Evolutionary conservation across 92 coral and sea anemone species (phyloP).

Genomic region (Plumapathes pennacea): DNA sequence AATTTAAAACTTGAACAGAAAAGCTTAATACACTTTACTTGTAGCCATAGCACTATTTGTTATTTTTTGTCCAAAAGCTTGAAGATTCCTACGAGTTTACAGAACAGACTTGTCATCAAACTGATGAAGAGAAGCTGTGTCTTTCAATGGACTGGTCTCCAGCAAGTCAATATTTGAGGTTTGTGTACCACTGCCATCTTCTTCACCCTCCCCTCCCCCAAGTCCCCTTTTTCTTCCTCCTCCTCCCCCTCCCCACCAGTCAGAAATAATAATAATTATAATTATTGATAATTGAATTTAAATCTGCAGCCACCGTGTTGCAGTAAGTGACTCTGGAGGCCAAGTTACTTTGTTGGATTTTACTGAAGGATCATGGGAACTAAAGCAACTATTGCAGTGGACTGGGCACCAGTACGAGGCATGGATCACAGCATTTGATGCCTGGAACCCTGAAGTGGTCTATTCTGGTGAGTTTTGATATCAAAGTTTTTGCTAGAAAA

Average conservation of each 20-base stretch:
- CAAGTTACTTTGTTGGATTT: conserved; percentile 58
- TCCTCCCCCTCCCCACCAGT: background rate
- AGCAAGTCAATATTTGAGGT: conserved; percentile 5
- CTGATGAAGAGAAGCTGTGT: conserved; percentile 66
- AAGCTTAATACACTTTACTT: too few relatives aligned
- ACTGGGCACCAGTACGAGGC: conserved; percentile 91
- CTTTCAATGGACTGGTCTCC: conserved; percentile 91
- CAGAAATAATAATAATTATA: background rate
- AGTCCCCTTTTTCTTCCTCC: background rate
- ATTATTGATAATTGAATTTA: background rate
- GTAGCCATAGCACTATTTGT: too few relatives aligned
- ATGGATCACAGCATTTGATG: conserved; percentile 93
- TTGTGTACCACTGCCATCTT: background rate
- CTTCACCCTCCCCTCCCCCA: background rate
- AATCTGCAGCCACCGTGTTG: too few relatives aligned
- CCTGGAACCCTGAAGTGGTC: conserved; percentile 67
- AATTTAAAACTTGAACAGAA: too few relatives aligned
- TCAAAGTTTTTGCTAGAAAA: background rate
- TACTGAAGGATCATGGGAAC: conserved; percentile 54
- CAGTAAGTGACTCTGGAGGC: conserved; percentile 91
- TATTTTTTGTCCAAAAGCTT: conserved; percentile 11
- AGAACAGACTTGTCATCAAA: conserved; percentile 33
- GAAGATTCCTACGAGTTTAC: conserved; percentile 12
- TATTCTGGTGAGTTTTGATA: conserved; percentile 68
- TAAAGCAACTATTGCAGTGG: conserved; percentile 64